phyloP scores from a whole-genome alignment of 2,113 vertebrate species.

The Strigops habroptila region DNA sequence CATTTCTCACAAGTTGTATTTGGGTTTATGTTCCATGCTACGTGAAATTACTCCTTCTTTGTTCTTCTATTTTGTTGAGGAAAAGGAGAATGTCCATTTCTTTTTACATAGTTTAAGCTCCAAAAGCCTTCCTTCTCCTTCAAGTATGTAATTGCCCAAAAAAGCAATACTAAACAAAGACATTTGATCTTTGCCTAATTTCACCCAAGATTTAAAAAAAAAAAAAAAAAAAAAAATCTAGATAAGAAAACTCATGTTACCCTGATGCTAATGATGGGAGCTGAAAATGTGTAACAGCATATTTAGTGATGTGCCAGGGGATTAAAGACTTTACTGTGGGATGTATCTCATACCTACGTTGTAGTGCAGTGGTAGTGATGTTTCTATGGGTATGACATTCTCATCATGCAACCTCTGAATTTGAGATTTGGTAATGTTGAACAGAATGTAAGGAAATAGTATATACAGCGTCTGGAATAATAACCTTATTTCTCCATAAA shows the following conservation, averaged over 20 bases:
- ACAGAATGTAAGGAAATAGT: not conserved
- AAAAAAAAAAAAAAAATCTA: not conserved
- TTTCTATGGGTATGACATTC: not conserved
- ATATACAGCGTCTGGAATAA: not conserved
- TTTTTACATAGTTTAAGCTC: not conserved
- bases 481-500: not conserved
- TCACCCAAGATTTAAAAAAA: not conserved
- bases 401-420: not conserved
- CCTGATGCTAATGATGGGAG: not conserved
- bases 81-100: not conserved
- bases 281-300: not conserved
- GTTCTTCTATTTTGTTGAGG: not conserved
- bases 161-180: not conserved
- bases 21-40: not conserved
- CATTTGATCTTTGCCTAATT: not conserved
- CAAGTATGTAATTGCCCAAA: not conserved
- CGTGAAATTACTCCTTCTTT: not conserved
- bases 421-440: not conserved
- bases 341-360: not conserved
- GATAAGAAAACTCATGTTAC: not conserved
- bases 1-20: not conserved
- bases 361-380: not conserved
- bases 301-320: not conserved
- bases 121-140: not conserved
- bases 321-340: not conserved